These are phyloP conservation scores for Cryptocephalus primarius DNA, from an alignment of 2,888 invertebrate species.

Conservation along the genomic window DNA sequence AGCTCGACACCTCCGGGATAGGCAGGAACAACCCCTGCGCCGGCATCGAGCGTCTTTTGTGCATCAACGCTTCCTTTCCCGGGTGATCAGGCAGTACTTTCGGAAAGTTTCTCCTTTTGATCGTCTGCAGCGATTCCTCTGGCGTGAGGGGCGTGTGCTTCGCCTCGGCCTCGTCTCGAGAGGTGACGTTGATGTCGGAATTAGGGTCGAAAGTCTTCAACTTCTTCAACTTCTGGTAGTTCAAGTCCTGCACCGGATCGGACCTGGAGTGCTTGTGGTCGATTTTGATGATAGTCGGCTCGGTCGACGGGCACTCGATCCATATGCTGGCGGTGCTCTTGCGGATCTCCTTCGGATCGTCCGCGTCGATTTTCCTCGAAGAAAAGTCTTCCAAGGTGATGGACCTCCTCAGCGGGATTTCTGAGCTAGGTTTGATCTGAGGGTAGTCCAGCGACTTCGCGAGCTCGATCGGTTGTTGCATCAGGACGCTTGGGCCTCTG, in stretches of 20 bases:
- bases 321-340: slow-evolving; percentile 32
- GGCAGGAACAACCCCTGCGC: slow-evolving; percentile 34
- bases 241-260: slow-evolving; percentile 53
- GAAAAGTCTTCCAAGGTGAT: slow-evolving; percentile 39
- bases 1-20: slow-evolving; percentile 25
- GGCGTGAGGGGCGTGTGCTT: slow-evolving; percentile 45
- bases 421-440: slow-evolving; percentile 11
- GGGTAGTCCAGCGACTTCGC: slow-evolving; percentile 49
- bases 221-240: slow-evolving; percentile 19
- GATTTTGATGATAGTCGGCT: slow-evolving; percentile 39
- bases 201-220: slow-evolving; percentile 37
- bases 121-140: slow-evolving; percentile 60
- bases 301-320: slow-evolving; percentile 20
- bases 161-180: slow-evolving; percentile 45
- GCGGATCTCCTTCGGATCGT: slow-evolving; percentile 19
- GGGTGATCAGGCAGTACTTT: slow-evolving; percentile 77
- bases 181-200: slow-evolving; percentile 64
- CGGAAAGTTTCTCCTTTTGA: slow-evolving; percentile 69
- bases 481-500: slow-evolving; percentile 58
- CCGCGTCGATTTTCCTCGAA: slow-evolving; percentile 14
- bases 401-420: slow-evolving; percentile 35
- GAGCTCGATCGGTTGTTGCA: slow-evolving; percentile 67
- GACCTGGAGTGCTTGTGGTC: slow-evolving; percentile 56
- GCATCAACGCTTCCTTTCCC: slow-evolving; percentile 26
- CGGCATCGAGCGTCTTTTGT: slow-evolving; percentile 55